Evolutionary conservation across 2,888 invertebrate species (phyloP).

Genomic region (Phalera bucephala): DNA sequence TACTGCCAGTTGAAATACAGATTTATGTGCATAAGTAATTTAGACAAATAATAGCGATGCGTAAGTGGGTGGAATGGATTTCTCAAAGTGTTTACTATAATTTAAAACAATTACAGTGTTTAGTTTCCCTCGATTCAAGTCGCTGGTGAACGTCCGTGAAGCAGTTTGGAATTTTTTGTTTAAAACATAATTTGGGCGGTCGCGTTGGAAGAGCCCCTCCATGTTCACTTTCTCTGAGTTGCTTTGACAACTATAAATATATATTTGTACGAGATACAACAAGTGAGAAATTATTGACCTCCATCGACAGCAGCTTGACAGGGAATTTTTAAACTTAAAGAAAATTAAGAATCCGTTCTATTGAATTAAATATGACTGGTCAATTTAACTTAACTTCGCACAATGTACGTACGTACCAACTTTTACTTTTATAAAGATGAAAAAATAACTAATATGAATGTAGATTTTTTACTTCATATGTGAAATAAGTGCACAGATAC

Average conservation of each 20-base stretch:
- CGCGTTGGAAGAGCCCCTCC: constrained; percentile 31
- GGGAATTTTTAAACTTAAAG: constrained; percentile 15
- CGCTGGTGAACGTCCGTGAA: constrained; percentile 44
- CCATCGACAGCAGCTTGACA: constrained; percentile 11
- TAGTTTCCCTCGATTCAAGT: constrained; percentile 19
- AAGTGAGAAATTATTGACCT: constrained; percentile 31
- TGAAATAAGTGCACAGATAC: no score
- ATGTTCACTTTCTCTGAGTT: constrained; percentile 50
- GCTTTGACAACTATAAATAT: constrained; percentile 45
- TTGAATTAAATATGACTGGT: no score
- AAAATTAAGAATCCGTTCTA: no score
- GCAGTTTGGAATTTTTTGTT: constrained; percentile 43
- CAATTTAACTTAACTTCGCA: no score
- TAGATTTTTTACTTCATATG: no score
- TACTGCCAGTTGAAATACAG: not conserved
- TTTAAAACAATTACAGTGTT: constrained; percentile 28
- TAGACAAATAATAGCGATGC: not conserved
- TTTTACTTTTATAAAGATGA: no score
- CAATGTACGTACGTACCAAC: no score
- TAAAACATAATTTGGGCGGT: constrained; percentile 45
- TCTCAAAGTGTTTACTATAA: constrained; percentile 8
- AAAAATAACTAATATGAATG: no score
- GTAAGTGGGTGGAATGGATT: not conserved
- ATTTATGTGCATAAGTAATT: not conserved
- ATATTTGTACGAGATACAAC: constrained; percentile 25